phyloP scores from a whole-genome alignment of 2,797 vertebrate species.

The Gymnopithys bicolor region DNA sequence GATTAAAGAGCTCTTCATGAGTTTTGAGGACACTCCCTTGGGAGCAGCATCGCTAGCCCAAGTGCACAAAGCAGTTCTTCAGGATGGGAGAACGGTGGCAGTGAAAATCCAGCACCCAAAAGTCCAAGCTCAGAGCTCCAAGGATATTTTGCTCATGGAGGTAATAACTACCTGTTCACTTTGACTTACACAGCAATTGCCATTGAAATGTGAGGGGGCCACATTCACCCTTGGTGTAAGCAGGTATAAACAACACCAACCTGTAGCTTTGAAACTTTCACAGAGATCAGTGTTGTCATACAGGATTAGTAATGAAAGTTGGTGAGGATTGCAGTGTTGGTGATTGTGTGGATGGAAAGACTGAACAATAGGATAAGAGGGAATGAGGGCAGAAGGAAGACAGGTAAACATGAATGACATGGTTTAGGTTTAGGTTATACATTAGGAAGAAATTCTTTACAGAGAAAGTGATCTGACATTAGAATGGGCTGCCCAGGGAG shows the following conservation, averaged over 20 bases:
- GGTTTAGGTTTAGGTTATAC: no score
- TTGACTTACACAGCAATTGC: not conserved
- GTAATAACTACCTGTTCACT: constrained; percentile 71
- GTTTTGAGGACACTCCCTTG: constrained; percentile 89
- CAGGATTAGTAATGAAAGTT: not conserved
- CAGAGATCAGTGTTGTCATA: not conserved
- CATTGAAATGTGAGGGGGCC: accelerated
- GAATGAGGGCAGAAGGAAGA: not conserved
- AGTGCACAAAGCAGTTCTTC: constrained; percentile 93
- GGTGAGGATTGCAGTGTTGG: not conserved
- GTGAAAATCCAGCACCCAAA: constrained; percentile 98
- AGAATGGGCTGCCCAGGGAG: no score
- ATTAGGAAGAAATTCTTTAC: no score
- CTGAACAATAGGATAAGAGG: not conserved
- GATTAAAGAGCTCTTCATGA: constrained; percentile 89
- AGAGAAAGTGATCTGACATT: no score
- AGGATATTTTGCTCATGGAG: constrained; percentile 95
- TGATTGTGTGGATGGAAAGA: not conserved
- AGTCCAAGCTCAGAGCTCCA: constrained; percentile 90
- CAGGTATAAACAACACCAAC: not conserved
- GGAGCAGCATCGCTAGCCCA: constrained; percentile 95
- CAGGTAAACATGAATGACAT: not conserved
- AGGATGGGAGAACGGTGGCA: constrained; percentile 90
- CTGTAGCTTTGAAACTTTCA: not conserved
- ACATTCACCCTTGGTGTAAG: not conserved